Percentiles rank a stretch among this genome's conserved stretches.
Evolutionary conservation across 2,797 vertebrate species (phyloP).

Genomic region (Onychomys leucogaster): DNA sequence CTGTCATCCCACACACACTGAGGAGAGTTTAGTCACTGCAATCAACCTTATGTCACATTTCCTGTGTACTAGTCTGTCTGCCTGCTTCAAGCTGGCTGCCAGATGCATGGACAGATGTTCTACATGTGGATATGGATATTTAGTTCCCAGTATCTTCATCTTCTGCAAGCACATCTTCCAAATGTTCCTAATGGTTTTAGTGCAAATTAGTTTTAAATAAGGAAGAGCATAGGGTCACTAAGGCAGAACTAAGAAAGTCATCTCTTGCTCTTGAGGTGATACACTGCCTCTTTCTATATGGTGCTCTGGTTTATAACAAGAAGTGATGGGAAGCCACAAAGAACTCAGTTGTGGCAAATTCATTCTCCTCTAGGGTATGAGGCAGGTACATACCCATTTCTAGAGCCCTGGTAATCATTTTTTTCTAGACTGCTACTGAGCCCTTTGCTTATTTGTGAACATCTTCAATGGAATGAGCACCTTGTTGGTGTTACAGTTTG

Average conservation of each 20-base stretch:
- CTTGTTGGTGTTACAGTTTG: neutral
- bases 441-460: neutral
- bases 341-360: too few species aligned
- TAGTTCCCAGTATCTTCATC: slow-evolving; percentile 54
- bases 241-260: neutral
- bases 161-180: slow-evolving; percentile 52
- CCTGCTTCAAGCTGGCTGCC: slow-evolving; percentile 75
- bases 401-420: neutral
- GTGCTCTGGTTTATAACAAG: neutral
- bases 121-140: slow-evolving; percentile 59
- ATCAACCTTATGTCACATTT: slow-evolving; percentile 51
- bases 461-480: neutral
- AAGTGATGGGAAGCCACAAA: neutral
- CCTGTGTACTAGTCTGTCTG: slow-evolving; percentile 56
- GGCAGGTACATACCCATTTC: neutral
- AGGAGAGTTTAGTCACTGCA: neutral
- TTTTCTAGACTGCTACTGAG: neutral
- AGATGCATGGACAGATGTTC: slow-evolving; percentile 80
- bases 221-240: neutral
- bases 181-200: neutral
- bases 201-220: neutral
- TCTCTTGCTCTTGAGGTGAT: neutral
- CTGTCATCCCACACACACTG: neutral
- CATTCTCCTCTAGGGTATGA: neutral
- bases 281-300: neutral